Conservation (phyloP, 1,140 invertebrate genomes). For the Dreissena polymorpha region DNA sequence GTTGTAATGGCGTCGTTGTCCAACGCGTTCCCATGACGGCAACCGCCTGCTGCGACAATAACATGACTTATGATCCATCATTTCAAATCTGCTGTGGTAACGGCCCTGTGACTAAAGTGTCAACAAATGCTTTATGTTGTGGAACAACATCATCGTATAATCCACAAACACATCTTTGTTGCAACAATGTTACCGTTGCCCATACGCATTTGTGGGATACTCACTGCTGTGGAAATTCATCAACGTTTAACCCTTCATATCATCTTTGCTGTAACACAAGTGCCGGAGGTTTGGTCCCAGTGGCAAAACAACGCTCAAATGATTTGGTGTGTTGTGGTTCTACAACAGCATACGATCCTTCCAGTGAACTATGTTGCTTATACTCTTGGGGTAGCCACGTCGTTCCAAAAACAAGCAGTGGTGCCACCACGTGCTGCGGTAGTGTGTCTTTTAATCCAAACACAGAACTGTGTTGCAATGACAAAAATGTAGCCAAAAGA, state of each 20-base stretch:
- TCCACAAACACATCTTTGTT: background rate
- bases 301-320: background rate
- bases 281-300: background rate
- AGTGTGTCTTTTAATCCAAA: background rate
- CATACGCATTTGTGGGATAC: background rate
- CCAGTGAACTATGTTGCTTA: background rate
- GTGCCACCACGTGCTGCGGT: background rate
- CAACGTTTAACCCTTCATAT: background rate
- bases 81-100: conserved; percentile 2
- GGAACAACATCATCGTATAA: background rate
- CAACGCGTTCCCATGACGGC: background rate
- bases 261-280: background rate
- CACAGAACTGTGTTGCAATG: background rate
- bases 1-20: background rate
- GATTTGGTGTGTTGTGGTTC: background rate
- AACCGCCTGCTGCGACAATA: background rate
- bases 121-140: background rate
- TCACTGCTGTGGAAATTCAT: background rate
- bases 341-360: background rate
- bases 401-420: conserved; percentile 2
- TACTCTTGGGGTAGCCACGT: background rate
- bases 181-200: background rate
- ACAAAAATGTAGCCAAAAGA: background rate
- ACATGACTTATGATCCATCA: background rate
- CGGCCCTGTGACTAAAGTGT: background rate